Evolutionary conservation across 1,140 invertebrate species (phyloP), one percentile per base, ranked within the genome.

Genomic region (Zaprionus davidi): DNA sequence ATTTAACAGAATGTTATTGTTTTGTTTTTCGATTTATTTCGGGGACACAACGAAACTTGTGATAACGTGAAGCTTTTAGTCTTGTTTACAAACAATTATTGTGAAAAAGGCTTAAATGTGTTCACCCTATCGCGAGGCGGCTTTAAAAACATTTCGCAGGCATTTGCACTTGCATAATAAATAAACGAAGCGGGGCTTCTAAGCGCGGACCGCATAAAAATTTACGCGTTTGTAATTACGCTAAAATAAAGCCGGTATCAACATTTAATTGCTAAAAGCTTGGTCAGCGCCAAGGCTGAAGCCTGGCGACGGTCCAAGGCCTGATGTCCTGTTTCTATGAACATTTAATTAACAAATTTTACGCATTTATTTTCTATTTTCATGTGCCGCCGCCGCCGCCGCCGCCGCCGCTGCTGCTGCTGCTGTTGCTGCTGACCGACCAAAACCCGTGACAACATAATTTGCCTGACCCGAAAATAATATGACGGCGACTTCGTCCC

Each of bases 281-380:
- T 70, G 66, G 66, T 44, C 46, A 49, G 13, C 38, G 15, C 38
- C n/a, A 20, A 49, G 46, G n/a, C 44, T 20, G 20, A 11, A 24
- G 3, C 12, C 46, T 20, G 20, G 46, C 17, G 24, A 49, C 51
- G 17, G 41, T 46, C 6, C n/a, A 17, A 46, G 71, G 71, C 65
- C 67, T n/a, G 36, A 13, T 38, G 17, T 3, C 31, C 22, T 46
- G 41, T 24, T 22, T n/a, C 56, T 58, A 26, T 58, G 56, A 82
- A 78, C 81, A 90, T 90, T 90, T 90, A 90, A 90, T 90, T 90
- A 90, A 90, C 85, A 90, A 90, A 90, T 90, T 90, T 90, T 90
- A 90, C 86, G 81, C 85, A 90, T 90, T 90, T 85, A 80, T 90
- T 90, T 90, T 90, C 85, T 90, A 90, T 85, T 90, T 90, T 82